Percentiles rank a stretch among this genome's conserved stretches.
Evolutionary conservation across 30 jellyfish, hydroid and myxozoan genomes (phyloP).

Genomic region (Sanderia malayensis): DNA sequence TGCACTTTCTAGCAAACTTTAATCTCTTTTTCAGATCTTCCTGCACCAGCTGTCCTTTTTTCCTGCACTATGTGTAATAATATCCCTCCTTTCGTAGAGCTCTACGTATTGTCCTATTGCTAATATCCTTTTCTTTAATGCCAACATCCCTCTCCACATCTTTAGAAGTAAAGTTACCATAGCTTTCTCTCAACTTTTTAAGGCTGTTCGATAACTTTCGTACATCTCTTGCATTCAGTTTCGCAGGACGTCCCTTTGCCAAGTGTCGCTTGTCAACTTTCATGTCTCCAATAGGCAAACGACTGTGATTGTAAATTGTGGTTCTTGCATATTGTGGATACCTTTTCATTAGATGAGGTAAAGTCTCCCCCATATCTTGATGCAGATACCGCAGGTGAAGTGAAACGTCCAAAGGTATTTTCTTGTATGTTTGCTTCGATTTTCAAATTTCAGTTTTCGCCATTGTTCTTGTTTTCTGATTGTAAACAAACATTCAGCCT

Average conservation of each 20-base stretch:
- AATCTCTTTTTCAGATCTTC: conserved; percentile 34
- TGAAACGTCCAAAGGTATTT: conserved; percentile 6
- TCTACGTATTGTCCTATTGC: conserved; percentile 31
- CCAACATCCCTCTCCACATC: conserved; percentile 28
- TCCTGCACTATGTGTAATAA: conserved; percentile 12
- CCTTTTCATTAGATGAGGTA: conserved; percentile 19
- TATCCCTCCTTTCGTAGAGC: conserved; percentile 27
- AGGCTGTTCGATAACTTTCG: conserved; percentile 15
- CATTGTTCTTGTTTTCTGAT: too few relatives aligned
- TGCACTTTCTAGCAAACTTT: conserved; percentile 16
- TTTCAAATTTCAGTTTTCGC: too few relatives aligned
- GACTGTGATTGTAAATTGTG: conserved; percentile 27
- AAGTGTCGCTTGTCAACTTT: conserved; percentile 3
- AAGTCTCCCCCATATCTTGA: conserved; percentile 19
- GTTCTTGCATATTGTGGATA: conserved; percentile 8
- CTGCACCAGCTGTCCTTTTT: conserved; percentile 21
- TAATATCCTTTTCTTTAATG: conserved; percentile 6
- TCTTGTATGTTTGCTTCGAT: conserved; percentile 7
- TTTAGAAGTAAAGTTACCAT: conserved; percentile 16
- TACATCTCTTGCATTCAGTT: conserved; percentile 18
- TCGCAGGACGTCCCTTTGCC: conserved; percentile 21
- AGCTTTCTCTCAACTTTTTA: conserved; percentile 18
- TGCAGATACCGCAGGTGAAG: conserved; percentile 2
- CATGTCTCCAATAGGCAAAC: conserved; percentile 5
- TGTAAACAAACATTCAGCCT: too few relatives aligned